phyloP scores from a whole-genome alignment of 2,888 invertebrate species.

The Morpho deidamia region DNA sequence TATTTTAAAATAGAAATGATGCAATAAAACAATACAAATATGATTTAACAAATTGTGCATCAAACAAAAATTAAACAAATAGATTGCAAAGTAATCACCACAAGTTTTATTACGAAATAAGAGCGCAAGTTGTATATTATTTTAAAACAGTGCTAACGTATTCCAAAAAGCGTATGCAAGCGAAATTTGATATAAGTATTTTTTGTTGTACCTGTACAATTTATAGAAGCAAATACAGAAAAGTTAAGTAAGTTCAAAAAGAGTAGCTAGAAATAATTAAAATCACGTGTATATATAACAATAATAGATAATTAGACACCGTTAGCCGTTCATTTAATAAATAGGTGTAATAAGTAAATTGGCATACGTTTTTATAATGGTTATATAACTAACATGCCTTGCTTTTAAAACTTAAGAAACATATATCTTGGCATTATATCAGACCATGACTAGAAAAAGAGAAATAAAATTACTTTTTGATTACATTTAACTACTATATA shows the following conservation, averaged over 20 bases:
- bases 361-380: no score
- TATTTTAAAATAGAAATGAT: no score
- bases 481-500: no score
- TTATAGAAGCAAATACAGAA: slow-evolving; percentile 2
- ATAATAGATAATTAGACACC: background rate
- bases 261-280: slow-evolving; percentile 1
- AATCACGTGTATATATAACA: background rate
- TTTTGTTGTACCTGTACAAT: background rate
- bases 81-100: background rate
- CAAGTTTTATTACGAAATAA: background rate
- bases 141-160: background rate
- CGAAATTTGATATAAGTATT: slow-evolving; percentile 14
- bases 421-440: no score
- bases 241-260: background rate
- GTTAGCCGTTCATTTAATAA: no score
- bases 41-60: no score
- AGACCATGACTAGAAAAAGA: no score
- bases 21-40: no score
- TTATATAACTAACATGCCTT: no score
- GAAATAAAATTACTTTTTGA: no score
- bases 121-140: no score
- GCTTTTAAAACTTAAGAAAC: no score
- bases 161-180: slow-evolving; percentile 5
- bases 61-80: background rate
- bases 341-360: background rate